Conservation (phyloP, 2,888 invertebrate genomes). For the Nebria brevicollis region DNA sequence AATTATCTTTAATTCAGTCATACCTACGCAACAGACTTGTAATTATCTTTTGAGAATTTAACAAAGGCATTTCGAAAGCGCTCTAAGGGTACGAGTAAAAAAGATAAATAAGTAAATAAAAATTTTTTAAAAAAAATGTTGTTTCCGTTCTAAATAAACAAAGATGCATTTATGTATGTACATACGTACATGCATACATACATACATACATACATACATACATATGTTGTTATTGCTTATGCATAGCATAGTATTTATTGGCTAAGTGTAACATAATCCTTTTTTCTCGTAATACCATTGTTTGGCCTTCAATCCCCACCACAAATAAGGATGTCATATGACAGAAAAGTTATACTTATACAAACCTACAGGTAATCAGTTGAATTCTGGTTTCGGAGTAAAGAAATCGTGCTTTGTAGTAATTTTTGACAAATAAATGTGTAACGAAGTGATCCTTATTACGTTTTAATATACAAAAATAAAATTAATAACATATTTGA, state of each 20-base stretch:
- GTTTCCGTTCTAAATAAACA: background rate
- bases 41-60: no score
- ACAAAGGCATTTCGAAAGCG: no score
- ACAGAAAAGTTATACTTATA: conserved; percentile 22
- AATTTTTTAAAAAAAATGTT: background rate
- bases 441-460: no score
- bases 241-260: background rate
- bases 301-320: conserved; percentile 42
- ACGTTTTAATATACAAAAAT: no score
- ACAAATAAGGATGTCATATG: conserved; percentile 27
- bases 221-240: no score
- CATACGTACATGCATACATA: no score
- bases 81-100: background rate
- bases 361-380: conserved; percentile 5
- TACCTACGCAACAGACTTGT: no score
- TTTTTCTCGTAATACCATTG: conserved; percentile 24
- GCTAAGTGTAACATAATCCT: conserved; percentile 31
- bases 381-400: background rate
- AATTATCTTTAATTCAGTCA: no score
- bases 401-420: background rate
- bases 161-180: background rate
- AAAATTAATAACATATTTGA: background rate
- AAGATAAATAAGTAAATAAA: background rate
- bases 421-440: background rate
- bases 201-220: no score